Evolutionary conservation across 2,888 invertebrate species (phyloP).

Genomic region (Lepidocyrtinus sp.): DNA sequence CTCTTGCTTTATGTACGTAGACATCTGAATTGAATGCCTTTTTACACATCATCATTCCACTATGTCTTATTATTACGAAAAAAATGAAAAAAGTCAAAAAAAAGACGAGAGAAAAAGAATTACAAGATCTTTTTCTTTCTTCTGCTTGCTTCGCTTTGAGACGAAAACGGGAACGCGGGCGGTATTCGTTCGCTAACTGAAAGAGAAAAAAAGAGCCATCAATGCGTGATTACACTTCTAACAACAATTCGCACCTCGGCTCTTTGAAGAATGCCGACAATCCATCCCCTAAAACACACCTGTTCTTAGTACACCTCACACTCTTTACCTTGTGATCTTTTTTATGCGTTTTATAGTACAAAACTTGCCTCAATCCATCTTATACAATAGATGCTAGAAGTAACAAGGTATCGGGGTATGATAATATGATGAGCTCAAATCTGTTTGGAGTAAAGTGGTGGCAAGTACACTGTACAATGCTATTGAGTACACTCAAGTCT

Average conservation of each 20-base stretch:
- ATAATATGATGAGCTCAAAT: slow-evolving; percentile 1
- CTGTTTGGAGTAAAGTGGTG: no score
- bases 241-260: slow-evolving; percentile 71
- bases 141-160: slow-evolving; percentile 21
- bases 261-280: slow-evolving; percentile 70
- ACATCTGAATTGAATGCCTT: slow-evolving; percentile 13
- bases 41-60: not conserved
- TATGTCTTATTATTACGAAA: not conserved
- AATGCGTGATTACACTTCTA: slow-evolving; percentile 71
- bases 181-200: slow-evolving; percentile 65
- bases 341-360: no score
- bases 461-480: slow-evolving; percentile 9
- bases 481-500: slow-evolving; percentile 35
- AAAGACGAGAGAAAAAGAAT: slow-evolving; percentile 48
- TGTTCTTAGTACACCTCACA: slow-evolving; percentile 63
- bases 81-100: not conserved
- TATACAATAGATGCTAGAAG: not conserved
- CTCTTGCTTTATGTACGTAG: no score
- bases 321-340: slow-evolving; percentile 42
- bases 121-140: slow-evolving; percentile 48
- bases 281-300: slow-evolving; percentile 69
- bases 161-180: slow-evolving; percentile 66
- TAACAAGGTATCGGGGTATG: slow-evolving; percentile 1
- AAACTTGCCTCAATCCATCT: slow-evolving; percentile 23
- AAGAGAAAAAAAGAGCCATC: slow-evolving; percentile 70